Percentiles rank a stretch among this genome's conserved stretches.
Conservation (phyloP, 2,797 vertebrate species). For the Myoxocephalus aenaeus region DNA sequence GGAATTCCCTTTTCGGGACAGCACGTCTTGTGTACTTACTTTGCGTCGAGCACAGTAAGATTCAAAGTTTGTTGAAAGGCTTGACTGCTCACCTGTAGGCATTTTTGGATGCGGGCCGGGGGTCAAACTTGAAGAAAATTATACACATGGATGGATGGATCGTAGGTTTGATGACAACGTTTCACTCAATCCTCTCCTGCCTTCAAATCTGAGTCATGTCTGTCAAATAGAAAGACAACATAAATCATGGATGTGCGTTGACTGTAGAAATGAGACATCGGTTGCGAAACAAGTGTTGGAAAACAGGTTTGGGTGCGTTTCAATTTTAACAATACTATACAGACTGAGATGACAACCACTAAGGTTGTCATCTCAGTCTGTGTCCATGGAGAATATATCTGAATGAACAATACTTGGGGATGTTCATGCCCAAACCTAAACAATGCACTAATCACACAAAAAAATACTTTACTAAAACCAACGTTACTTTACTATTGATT, state of each 20-base stretch:
- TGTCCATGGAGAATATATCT: background rate
- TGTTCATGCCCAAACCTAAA: background rate
- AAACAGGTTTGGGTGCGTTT: background rate
- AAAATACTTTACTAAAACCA: background rate
- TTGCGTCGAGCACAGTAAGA: too few relatives aligned
- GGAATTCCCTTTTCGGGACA: too few relatives aligned
- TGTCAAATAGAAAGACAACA: slow-evolving; percentile 41
- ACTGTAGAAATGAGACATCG: background rate
- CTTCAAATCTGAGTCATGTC: slow-evolving; percentile 60
- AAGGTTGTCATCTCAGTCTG: background rate
- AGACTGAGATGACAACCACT: background rate
- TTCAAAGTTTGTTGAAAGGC: background rate
- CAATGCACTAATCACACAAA: background rate
- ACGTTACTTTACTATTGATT: background rate
- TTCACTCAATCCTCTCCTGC: slow-evolving; percentile 62
- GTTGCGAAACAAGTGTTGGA: background rate
- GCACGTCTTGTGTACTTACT: too few relatives aligned
- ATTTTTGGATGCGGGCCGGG: slow-evolving; percentile 95
- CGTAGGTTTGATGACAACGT: slow-evolving; percentile 38
- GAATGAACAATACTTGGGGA: background rate
- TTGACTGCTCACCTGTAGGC: slow-evolving; percentile 91
- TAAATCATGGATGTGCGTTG: background rate
- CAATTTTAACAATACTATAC: background rate
- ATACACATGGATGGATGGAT: slow-evolving; percentile 96
- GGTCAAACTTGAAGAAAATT: slow-evolving; percentile 98